Conservation (phyloP, 2,888 invertebrate species). For the Rhynchonema sp. region DNA sequence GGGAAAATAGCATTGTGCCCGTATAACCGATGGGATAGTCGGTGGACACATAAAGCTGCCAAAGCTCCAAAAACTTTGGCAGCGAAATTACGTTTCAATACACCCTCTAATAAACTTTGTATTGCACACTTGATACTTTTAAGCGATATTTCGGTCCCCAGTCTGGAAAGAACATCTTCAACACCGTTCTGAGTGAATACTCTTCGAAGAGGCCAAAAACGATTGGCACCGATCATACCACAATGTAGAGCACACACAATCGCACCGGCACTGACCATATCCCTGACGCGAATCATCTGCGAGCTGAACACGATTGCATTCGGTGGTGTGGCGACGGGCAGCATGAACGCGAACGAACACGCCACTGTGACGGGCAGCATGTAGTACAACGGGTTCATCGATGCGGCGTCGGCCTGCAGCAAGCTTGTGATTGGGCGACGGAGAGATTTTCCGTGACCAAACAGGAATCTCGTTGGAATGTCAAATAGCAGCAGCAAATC, state of each 20-base stretch:
- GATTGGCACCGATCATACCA: neutral
- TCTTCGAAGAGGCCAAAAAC: neutral
- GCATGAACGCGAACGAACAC: conserved; percentile 31
- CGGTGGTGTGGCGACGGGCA: conserved; percentile 70
- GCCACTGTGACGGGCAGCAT: conserved; percentile 29
- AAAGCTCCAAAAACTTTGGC: too few species aligned
- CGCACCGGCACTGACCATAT: too few species aligned
- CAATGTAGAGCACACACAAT: conserved; percentile 3
- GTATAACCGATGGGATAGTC: too few species aligned
- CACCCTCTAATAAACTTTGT: too few species aligned
- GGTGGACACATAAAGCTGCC: too few species aligned
- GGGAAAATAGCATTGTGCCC: too few species aligned
- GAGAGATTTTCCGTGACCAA: neutral
- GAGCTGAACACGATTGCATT: conserved; percentile 57
- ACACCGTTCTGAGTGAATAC: neutral
- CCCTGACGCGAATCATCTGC: conserved; percentile 24
- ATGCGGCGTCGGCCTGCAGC: neutral
- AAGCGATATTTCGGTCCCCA: too few species aligned
- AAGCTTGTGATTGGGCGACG: neutral
- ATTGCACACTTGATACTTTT: too few species aligned
- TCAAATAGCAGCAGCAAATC: too few species aligned
- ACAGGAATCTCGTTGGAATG: too few species aligned
- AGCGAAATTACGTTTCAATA: too few species aligned
- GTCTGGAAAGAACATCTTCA: too few species aligned
- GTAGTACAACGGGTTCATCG: conserved; percentile 27